Evolutionary conservation across 2,113 vertebrate species (phyloP).

Genomic region (Agelaius tricolor): DNA sequence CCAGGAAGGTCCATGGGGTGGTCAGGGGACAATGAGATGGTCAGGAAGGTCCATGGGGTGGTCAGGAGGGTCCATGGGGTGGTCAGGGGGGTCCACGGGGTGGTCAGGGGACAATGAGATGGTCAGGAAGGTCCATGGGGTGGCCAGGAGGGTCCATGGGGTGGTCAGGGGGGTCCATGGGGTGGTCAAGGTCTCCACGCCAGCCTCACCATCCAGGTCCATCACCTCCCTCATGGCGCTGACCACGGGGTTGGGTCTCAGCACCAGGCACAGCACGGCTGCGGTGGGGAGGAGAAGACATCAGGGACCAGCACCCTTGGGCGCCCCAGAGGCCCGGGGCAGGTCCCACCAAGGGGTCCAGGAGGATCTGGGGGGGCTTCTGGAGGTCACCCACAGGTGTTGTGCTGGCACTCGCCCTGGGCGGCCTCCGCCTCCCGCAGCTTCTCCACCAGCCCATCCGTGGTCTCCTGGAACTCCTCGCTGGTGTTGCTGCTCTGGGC

Average conservation of each 20-base stretch:
- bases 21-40: no score
- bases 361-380: neutral
- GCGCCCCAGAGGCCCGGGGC: no score
- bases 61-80: no score
- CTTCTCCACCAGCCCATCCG: neutral
- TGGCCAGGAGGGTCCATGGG: no score
- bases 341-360: neutral
- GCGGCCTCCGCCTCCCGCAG: neutral
- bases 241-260: neutral
- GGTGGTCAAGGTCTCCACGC: no score
- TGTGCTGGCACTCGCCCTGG: neutral
- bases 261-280: neutral
- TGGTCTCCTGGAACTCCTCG: neutral
- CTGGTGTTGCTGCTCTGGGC: neutral
- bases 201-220: neutral
- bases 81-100: no score
- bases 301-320: neutral
- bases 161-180: no score
- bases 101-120: no score
- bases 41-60: no score
- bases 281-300: neutral
- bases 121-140: no score
- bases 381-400: neutral
- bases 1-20: no score
- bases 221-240: neutral